Conservation (phyloP, 2,888 invertebrate genomes). For the Hermodice carunculata region DNA sequence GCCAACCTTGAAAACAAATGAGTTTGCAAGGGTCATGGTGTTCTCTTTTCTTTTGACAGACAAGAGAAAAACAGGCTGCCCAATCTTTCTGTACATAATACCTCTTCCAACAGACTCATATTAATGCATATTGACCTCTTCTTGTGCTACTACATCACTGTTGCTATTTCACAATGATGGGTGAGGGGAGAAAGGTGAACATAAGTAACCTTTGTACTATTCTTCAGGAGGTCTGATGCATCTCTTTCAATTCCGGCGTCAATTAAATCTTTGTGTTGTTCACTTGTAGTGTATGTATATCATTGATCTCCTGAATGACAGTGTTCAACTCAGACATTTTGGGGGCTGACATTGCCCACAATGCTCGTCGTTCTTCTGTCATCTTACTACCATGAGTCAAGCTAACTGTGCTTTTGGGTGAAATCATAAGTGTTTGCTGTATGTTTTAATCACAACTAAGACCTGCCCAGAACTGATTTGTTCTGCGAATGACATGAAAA, state of each 20-base stretch:
- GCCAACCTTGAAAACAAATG: constrained; percentile 18
- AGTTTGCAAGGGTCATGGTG: constrained; percentile 9
- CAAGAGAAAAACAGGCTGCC: constrained; percentile 24
- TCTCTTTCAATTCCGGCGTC: constrained; percentile 27
- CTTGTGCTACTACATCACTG: constrained; percentile 19
- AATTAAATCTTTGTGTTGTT: no score
- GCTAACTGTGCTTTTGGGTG: no score
- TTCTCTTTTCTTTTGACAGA: constrained; percentile 25
- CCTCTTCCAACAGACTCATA: constrained; percentile 21
- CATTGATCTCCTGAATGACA: no score
- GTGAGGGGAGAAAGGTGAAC: constrained; percentile 21
- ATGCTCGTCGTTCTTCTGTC: no score
- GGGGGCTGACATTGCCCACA: no score
- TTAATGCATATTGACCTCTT: constrained; percentile 25
- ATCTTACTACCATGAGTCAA: no score
- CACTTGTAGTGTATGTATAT: no score
- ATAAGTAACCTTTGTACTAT: constrained; percentile 19
- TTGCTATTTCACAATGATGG: constrained; percentile 30
- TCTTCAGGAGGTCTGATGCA: constrained; percentile 16
- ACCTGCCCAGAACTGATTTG: no score
- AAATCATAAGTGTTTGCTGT: no score
- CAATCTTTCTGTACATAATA: constrained; percentile 32
- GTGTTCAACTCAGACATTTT: no score
- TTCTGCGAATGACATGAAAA: no score
- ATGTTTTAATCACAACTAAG: no score